These are phyloP conservation scores for Daubentonia madagascariensis DNA, from an alignment of 2,113 vertebrate genomes.

Conservation along the genomic window DNA sequence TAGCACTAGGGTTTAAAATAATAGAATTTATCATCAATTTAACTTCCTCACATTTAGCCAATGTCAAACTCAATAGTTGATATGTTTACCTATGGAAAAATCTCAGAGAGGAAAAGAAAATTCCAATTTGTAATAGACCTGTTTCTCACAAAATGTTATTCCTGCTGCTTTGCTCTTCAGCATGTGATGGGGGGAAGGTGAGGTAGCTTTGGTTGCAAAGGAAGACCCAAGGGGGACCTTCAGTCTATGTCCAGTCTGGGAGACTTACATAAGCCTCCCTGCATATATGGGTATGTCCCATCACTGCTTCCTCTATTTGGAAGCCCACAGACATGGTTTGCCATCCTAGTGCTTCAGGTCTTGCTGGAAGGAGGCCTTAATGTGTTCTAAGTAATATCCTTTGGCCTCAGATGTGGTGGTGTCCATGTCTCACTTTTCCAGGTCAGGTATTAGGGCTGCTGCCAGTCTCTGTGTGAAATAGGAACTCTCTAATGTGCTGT, in stretches of 20 bases:
- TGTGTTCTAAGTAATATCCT: not conserved
- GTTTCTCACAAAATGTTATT: not conserved
- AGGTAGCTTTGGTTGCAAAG: not conserved
- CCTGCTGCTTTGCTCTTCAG: not conserved
- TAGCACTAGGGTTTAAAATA: not conserved
- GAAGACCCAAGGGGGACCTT: not conserved
- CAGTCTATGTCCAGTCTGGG: too few species aligned
- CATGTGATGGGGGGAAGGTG: not conserved
- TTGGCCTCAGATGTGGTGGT: not conserved
- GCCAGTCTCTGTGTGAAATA: not conserved
- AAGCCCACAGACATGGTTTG: not conserved
- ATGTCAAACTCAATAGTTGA: not conserved
- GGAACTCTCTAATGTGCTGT: not conserved
- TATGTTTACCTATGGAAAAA: slow-evolving; percentile 5
- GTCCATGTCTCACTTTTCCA: not conserved
- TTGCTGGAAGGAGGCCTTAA: not conserved
- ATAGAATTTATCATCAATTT: slow-evolving; percentile 15
- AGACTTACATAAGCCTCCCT: not conserved
- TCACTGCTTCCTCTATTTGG: not conserved
- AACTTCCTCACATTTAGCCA: not conserved
- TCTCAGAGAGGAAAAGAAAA: not conserved
- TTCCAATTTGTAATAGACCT: not conserved
- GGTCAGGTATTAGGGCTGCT: not conserved
- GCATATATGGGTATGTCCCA: not conserved
- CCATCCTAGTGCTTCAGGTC: not conserved